phyloP scores from a whole-genome alignment of 1,140 invertebrate genomes.

The Lepidurus couesii region DNA sequence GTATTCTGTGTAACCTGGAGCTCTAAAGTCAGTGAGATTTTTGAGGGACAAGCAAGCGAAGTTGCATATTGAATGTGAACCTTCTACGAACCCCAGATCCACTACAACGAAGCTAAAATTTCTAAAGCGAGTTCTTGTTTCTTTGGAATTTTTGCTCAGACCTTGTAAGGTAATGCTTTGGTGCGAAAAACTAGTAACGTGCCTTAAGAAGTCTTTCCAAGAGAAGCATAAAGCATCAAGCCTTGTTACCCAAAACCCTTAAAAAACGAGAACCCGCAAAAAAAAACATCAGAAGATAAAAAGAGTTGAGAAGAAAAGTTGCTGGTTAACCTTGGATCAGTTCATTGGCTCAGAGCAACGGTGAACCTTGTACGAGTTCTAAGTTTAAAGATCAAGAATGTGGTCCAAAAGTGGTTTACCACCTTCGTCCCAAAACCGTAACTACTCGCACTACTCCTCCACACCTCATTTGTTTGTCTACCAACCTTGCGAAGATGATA shows the following conservation, averaged over 20 bases:
- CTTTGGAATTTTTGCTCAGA: background rate
- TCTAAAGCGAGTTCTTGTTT: too few relatives aligned
- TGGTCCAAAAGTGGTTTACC: conserved; percentile 8
- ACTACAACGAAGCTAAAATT: too few relatives aligned
- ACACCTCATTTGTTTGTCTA: conserved; percentile 41
- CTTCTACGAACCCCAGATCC: too few relatives aligned
- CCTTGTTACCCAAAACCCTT: too few relatives aligned
- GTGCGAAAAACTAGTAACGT: background rate
- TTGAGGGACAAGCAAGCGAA: too few relatives aligned
- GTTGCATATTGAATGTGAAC: too few relatives aligned
- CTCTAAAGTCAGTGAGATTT: too few relatives aligned
- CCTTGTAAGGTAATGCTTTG: conserved; percentile 5
- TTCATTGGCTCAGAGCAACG: background rate
- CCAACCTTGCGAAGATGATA: conserved; percentile 39
- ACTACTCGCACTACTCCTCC: conserved; percentile 33
- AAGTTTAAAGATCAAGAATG: conserved; percentile 23
- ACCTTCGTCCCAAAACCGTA: too few relatives aligned
- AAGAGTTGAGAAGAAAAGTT: background rate
- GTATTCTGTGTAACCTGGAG: too few relatives aligned
- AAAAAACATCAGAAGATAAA: background rate
- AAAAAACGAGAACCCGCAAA: too few relatives aligned
- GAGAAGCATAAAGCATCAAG: too few relatives aligned
- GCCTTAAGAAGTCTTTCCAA: background rate
- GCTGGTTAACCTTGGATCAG: background rate
- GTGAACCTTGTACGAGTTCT: background rate